Conservation (phyloP, 2,797 vertebrate genomes). For the Eleutherodactylus coqui region DNA sequence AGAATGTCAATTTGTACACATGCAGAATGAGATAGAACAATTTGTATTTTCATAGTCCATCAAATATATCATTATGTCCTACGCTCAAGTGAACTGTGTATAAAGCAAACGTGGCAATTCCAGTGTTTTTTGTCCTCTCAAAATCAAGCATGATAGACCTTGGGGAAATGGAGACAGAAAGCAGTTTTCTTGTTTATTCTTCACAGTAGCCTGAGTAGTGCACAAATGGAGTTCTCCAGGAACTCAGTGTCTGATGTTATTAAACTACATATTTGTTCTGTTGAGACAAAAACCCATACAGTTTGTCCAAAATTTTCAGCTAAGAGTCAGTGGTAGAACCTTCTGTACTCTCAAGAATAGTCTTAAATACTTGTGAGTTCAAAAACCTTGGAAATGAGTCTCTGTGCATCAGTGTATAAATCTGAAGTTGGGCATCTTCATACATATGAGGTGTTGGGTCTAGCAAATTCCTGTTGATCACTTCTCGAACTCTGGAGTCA, state of each 20-base stretch:
- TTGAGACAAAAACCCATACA: conserved; percentile 64
- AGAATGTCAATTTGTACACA: conserved; percentile 76
- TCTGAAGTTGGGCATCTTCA: conserved; percentile 97
- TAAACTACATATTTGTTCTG: conserved; percentile 75
- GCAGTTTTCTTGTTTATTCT: conserved; percentile 74
- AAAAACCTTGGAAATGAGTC: conserved; percentile 99
- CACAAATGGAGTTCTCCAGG: conserved; percentile 85
- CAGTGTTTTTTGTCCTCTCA: conserved; percentile 68
- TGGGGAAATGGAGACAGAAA: conserved; percentile 78
- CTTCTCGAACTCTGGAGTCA: conserved; percentile 96
- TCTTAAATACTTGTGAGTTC: conserved; percentile 97
- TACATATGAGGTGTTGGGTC: conserved; percentile 95
- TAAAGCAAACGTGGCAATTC: conserved; percentile 78
- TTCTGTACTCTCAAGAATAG: conserved; percentile 92
- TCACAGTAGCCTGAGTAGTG: conserved; percentile 90
- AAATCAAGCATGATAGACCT: conserved; percentile 71
- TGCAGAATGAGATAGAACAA: conserved; percentile 78
- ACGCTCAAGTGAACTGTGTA: conserved; percentile 72
- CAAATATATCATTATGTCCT: conserved; percentile 74
- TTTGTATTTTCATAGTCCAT: conserved; percentile 72
- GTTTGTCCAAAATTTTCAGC: conserved; percentile 72
- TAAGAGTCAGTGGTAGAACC: conserved; percentile 92
- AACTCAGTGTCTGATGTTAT: conserved; percentile 81
- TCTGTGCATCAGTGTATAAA: conserved; percentile 99
- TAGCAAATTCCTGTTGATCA: conserved; percentile 91